Conservation (phyloP, 2,888 invertebrate genomes). For the Clivina fossor region DNA sequence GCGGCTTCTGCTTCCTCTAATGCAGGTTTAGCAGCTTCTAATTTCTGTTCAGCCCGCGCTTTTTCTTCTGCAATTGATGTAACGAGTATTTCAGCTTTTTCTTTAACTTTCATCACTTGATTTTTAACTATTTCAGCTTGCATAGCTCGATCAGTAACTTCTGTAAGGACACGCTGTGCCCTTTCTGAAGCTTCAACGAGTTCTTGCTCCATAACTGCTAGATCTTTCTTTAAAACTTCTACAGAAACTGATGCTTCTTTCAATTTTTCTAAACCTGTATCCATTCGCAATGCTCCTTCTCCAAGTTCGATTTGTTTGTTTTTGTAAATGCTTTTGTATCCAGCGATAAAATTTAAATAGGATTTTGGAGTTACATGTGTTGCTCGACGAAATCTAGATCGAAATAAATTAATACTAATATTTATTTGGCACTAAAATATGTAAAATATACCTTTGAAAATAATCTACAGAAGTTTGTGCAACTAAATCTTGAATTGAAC, state of each 20-base stretch:
- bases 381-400: slow-evolving; percentile 76
- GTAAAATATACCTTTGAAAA: slow-evolving; percentile 65
- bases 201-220: slow-evolving; percentile 94
- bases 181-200: slow-evolving; percentile 89
- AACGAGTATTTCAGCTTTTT: slow-evolving; percentile 89
- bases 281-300: slow-evolving; percentile 90
- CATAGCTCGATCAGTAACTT: slow-evolving; percentile 87
- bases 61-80: slow-evolving; percentile 88
- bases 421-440: not conserved
- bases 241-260: slow-evolving; percentile 95
- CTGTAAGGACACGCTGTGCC: slow-evolving; percentile 79
- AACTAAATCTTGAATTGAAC: slow-evolving; percentile 92
- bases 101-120: slow-evolving; percentile 93
- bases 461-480: slow-evolving; percentile 82
- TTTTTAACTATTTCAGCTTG: slow-evolving; percentile 95
- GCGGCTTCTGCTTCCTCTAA: slow-evolving; percentile 94
- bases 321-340: slow-evolving; percentile 92
- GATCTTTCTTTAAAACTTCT: slow-evolving; percentile 84
- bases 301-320: slow-evolving; percentile 87
- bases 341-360: slow-evolving; percentile 91
- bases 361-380: slow-evolving; percentile 98
- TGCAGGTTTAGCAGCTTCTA: slow-evolving; percentile 95
- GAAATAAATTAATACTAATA: not conserved
- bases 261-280: slow-evolving; percentile 91
- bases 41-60: slow-evolving; percentile 84